Conservation (phyloP, 2,797 vertebrate species). For the Saxicola maurus region DNA sequence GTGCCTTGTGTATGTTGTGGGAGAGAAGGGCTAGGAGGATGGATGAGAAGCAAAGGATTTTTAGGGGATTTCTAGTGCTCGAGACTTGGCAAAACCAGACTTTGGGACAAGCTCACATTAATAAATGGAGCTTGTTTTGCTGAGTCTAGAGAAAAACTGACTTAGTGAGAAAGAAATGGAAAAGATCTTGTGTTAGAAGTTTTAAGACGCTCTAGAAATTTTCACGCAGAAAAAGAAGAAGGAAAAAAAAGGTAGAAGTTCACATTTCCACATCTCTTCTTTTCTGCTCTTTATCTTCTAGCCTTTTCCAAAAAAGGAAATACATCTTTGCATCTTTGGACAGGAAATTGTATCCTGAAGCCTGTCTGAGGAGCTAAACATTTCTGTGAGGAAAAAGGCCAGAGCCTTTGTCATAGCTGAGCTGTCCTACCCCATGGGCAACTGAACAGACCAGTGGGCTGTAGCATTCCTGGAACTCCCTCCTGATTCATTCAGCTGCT, state of each 20-base stretch:
- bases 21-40: slow-evolving; percentile 26
- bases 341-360: background rate
- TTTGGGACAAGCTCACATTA: slow-evolving; percentile 7
- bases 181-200: background rate
- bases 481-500: background rate
- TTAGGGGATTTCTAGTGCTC: slow-evolving; percentile 54
- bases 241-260: background rate
- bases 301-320: background rate
- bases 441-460: background rate
- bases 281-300: background rate
- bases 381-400: rapidly evolving
- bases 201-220: background rate
- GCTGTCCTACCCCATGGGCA: background rate
- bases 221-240: background rate
- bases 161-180: slow-evolving; percentile 13
- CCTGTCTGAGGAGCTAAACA: background rate
- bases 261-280: background rate
- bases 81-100: slow-evolving; percentile 20
- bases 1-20: slow-evolving; percentile 39
- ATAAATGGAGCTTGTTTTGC: slow-evolving; percentile 42
- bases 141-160: slow-evolving; percentile 47
- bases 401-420: background rate
- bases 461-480: background rate
- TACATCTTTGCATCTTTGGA: background rate
- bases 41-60: slow-evolving; percentile 36